Base-by-base conservation (phyloP, 2,113 vertebrate species). In the Anhinga anhinga region DNA sequence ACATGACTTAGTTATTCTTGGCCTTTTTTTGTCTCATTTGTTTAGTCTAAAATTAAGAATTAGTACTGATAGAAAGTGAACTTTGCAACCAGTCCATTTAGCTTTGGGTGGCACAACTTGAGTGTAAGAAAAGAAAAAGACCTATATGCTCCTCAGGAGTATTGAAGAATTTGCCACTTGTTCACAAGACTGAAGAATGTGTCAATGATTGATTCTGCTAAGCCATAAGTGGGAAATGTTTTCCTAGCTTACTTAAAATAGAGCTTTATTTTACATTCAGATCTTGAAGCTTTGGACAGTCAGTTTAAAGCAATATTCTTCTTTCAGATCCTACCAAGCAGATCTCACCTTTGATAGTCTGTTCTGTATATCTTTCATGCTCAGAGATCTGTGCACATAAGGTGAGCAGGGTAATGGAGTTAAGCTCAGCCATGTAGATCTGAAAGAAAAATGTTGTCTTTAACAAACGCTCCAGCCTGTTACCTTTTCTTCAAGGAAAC, bases 331-430 rank as follows among this genome's bases (percentile, higher is more conserved):
- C 45, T 87, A 58, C 62, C 45, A 72, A 82, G 61, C 49, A 87
- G 86, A 91, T 85, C 95, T 87, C 72, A 76, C 73, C 88, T 89
- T 95, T 89, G 89, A 73, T 85, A 93, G n/a, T 80, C 42, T 94
- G 14, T 13, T 89, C 62, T 25, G 25, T 93, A 17, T 85, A 82
- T 93, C 88, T 82, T 80, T 95, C 81, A 77, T 80, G 93, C 65
- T 76, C 61, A 82, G 80, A 87, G 47, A 95, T 91, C 70, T 85
- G 80, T 91, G 83, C 73, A 69, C 20, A 4, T 58, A 58, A 80
- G 73, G 73, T 95, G 73, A 94, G 66, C 47, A 93, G 77, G 81
- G 70, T 95, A 95, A 91, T 89, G 93, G 73, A 89, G 73, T 93
- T 85, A 87, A 88, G 87, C 85, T 95, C 70, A 94, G 25, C 69